Base-by-base conservation (phyloP, 2,113 vertebrate genomes). In the Podarcis muralis region DNA sequence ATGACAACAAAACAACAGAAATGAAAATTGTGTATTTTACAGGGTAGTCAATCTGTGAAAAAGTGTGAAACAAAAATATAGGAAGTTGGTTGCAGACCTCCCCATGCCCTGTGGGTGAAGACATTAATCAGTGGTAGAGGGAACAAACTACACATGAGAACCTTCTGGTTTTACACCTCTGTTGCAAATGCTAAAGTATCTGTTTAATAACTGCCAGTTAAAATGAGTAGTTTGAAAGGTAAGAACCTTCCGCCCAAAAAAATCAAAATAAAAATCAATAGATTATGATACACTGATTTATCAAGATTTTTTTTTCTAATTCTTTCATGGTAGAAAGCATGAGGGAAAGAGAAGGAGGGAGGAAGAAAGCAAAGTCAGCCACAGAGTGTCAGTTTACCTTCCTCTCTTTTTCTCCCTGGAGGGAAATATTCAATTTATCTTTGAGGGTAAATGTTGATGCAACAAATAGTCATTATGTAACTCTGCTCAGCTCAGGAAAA, bases 391-490 rank as follows among this genome's bases (percentile, higher is more conserved):
- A 83, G 23, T 32, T 37, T 72, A 5, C 66, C 90, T 91, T 84
- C 18, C 5, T 79, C 66, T 86, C 5, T 87, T 11, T 30, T 84
- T 1, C 4, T 84, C 87, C 48, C 80, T 35, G 4, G 23, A 90
- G 37, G 59, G 23, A 37, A 74, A 77, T 3, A 82, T 91, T 81
- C 16, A 1, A 57, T 90, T 89, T 87, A 9, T 81, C 83, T 81
- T 30, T 20, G n/a, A 62, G 6, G 30, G 7, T 78, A 88, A 87
- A 88, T 0, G 3, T 62, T 65, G 0, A 0, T 77, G 6, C 62
- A 92, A 78, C 69, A 85, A 93, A 87, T 6, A 91, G 5, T 4
- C 23, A 90, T 87, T 88, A 40, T 30, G 5, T 74, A 1, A 3
- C 1, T 88, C 27, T 23, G 35, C 0, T 43, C 53, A 27, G 0